Conservation (phyloP, 1,140 invertebrate species). For the Brachionus asplanchnoidis region DNA sequence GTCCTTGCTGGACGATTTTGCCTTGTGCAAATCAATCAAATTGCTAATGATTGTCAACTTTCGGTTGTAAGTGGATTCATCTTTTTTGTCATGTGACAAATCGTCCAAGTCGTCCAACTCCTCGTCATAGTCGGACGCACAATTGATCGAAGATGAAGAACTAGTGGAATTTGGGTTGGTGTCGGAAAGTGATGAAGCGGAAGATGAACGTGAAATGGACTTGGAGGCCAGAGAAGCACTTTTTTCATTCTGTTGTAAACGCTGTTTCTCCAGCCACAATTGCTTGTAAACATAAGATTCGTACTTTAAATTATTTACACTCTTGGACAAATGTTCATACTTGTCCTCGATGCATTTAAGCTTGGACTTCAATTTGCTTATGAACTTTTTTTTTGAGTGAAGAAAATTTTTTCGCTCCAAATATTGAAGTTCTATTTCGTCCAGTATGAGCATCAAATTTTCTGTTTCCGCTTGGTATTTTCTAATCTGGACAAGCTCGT, state of each 20-base stretch:
- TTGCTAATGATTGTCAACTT: conserved; percentile 1
- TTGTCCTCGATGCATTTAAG: conserved; percentile 11
- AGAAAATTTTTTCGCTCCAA: conserved; percentile 25
- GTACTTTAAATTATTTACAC: conserved; percentile 11
- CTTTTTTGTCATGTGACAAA: background rate
- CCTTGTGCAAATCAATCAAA: conserved; percentile 21
- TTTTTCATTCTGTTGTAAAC: background rate
- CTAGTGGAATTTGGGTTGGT: conserved; percentile 27
- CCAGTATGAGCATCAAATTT: conserved; percentile 18
- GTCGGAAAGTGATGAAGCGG: conserved; percentile 15
- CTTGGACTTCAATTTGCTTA: conserved; percentile 1
- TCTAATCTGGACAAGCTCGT: background rate
- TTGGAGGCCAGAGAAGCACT: background rate
- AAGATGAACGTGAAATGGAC: conserved; percentile 13
- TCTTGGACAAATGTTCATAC: background rate
- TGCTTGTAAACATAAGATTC: conserved; percentile 32
- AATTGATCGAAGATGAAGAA: conserved; percentile 15
- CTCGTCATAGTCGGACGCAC: conserved; percentile 8
- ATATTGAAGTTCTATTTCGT: conserved; percentile 35
- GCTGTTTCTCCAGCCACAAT: conserved; percentile 29
- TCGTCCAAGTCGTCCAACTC: conserved; percentile 5
- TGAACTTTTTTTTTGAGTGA: conserved; percentile 6
- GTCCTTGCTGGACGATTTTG: background rate
- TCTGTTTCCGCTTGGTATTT: conserved; percentile 30
- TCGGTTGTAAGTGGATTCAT: background rate